Evolutionary conservation across 1,140 invertebrate genomes (phyloP).

Genomic region (Micrasema minimum): DNA sequence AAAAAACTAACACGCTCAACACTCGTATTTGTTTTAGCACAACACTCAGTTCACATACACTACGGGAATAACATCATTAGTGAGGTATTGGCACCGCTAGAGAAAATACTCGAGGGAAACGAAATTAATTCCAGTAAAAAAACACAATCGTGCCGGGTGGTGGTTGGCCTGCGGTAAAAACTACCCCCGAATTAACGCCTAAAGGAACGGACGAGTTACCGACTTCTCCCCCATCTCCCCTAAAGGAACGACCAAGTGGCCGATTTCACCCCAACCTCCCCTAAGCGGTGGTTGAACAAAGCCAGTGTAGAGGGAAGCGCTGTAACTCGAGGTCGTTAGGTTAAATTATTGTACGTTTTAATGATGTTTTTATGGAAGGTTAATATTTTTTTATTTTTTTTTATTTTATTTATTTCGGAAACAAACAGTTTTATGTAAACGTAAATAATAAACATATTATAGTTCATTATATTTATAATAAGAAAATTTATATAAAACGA

Average conservation of each 20-base stretch:
- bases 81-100: conserved; percentile 16
- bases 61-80: conserved; percentile 19
- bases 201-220: conserved; percentile 2
- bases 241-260: background rate
- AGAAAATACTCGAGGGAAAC: conserved; percentile 20
- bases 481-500: too few species aligned
- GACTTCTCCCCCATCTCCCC: background rate
- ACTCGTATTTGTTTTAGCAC: too few species aligned
- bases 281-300: background rate
- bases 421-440: too few species aligned
- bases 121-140: conserved; percentile 28
- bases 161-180: conserved; percentile 29
- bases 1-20: too few species aligned
- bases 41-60: too few species aligned
- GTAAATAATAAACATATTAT: too few species aligned
- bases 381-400: too few species aligned
- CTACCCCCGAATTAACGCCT: conserved; percentile 35
- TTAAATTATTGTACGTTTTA: conserved; percentile 16
- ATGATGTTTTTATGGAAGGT: conserved; percentile 7
- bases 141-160: conserved; percentile 27
- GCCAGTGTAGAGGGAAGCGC: background rate
- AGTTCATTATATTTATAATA: too few species aligned
- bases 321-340: background rate
- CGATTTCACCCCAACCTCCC: background rate
- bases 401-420: too few species aligned